Conservation (phyloP, 2,888 invertebrate species). For the Athalia cordata region DNA sequence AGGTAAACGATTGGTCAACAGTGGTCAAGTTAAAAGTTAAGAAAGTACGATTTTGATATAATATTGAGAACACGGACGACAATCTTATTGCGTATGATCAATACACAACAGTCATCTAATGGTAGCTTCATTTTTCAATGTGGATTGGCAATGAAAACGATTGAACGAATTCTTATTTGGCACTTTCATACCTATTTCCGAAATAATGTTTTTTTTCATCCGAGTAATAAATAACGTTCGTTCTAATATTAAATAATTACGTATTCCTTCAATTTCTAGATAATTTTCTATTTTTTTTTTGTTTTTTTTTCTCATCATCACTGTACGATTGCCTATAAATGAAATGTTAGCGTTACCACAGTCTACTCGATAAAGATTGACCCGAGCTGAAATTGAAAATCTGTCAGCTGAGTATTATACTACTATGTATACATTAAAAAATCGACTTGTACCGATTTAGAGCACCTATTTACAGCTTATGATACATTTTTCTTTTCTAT, state of each 20-base stretch:
- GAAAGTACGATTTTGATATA: too few relatives aligned
- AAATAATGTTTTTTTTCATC: background rate
- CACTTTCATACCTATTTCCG: constrained; percentile 22
- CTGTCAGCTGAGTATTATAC: background rate
- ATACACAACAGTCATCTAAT: background rate
- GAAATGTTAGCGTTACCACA: constrained; percentile 25
- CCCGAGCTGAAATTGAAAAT: background rate
- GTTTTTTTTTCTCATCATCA: constrained; percentile 1
- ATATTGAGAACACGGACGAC: background rate
- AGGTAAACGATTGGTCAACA: background rate
- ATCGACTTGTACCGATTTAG: constrained; percentile 22
- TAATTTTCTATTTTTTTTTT: background rate
- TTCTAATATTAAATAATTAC: background rate
- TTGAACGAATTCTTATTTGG: constrained; percentile 22
- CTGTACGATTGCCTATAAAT: constrained; percentile 5
- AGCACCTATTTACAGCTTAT: constrained; percentile 52
- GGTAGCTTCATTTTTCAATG: background rate
- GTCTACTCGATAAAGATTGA: background rate
- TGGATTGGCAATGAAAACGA: background rate
- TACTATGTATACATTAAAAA: background rate
- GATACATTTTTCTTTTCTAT: constrained; percentile 45
- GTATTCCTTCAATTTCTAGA: background rate
- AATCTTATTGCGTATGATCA: background rate
- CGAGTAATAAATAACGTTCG: background rate
- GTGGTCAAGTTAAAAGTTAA: background rate